Evolutionary conservation across 2,797 vertebrate genomes (phyloP).

Genomic region (Cuculus canorus): DNA sequence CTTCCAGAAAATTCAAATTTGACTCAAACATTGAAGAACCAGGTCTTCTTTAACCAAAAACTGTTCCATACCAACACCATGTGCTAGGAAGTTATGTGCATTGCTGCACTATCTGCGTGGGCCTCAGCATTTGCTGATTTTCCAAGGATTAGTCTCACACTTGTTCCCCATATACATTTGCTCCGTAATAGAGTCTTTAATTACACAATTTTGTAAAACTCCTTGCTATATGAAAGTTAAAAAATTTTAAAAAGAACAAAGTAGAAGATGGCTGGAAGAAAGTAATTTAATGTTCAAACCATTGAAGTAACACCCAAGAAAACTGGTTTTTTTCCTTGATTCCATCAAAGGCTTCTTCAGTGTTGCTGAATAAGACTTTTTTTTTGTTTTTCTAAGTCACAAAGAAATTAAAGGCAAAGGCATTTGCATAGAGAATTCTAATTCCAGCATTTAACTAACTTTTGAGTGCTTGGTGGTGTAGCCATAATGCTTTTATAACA

Average conservation of each 20-base stretch:
- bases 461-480: not conserved
- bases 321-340: not conserved
- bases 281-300: slow-evolving; percentile 9
- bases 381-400: not conserved
- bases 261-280: not conserved
- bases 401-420: not conserved
- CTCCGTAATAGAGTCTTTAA: not conserved
- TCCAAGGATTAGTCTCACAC: not conserved
- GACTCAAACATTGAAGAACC: not conserved
- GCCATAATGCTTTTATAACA: not conserved
- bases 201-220: not conserved
- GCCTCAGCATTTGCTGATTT: not conserved
- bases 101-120: not conserved
- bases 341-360: not conserved
- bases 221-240: not conserved
- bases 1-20: not conserved
- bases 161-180: not conserved
- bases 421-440: not conserved
- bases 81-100: not conserved
- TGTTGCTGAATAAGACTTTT: not conserved
- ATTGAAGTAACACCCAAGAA: not conserved
- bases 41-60: not conserved
- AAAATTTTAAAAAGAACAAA: slow-evolving; percentile 10
- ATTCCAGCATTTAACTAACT: not conserved
- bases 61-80: not conserved